A percentile compares a stretch with the other conserved stretches of the same genome.
Conservation (phyloP, 2,888 invertebrate genomes). For the Noctua janthina region DNA sequence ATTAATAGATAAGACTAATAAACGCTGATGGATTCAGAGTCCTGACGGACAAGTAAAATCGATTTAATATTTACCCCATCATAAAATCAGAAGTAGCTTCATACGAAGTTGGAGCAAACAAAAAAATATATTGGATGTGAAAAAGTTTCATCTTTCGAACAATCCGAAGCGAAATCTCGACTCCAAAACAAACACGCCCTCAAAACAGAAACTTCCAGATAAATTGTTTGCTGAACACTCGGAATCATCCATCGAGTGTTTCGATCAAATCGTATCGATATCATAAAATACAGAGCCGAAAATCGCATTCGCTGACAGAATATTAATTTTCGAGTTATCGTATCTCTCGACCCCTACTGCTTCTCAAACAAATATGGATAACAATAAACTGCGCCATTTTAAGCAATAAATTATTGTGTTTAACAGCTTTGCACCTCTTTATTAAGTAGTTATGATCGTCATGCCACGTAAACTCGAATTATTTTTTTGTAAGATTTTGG, state of each 20-base stretch:
- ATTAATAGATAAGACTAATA: background rate
- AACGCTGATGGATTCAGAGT: background rate
- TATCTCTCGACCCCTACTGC: constrained; percentile 77
- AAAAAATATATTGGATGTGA: constrained; percentile 57
- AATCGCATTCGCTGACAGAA: constrained; percentile 85
- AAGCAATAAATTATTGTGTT: constrained; percentile 79
- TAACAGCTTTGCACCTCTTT: constrained; percentile 78
- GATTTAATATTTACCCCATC: constrained; percentile 28
- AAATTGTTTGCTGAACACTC: constrained; percentile 77
- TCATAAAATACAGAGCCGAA: constrained; percentile 83
- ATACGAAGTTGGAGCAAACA: constrained; percentile 42
- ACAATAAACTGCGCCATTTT: constrained; percentile 83
- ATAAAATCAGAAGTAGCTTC: constrained; percentile 31
- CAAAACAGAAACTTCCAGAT: constrained; percentile 72
- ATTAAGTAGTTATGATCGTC: constrained; percentile 74
- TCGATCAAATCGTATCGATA: constrained; percentile 79
- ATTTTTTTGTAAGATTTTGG: constrained; percentile 39
- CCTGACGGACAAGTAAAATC: background rate
- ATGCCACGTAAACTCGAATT: constrained; percentile 36
- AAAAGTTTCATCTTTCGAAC: constrained; percentile 65
- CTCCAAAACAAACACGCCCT: constrained; percentile 75
- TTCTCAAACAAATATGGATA: constrained; percentile 78
- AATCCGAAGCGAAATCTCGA: constrained; percentile 65
- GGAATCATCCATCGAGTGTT: constrained; percentile 74
- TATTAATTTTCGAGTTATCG: constrained; percentile 86